Evolutionary conservation across 2,888 invertebrate species (phyloP).

Genomic region (Vannuccia rotundouncinata): DNA sequence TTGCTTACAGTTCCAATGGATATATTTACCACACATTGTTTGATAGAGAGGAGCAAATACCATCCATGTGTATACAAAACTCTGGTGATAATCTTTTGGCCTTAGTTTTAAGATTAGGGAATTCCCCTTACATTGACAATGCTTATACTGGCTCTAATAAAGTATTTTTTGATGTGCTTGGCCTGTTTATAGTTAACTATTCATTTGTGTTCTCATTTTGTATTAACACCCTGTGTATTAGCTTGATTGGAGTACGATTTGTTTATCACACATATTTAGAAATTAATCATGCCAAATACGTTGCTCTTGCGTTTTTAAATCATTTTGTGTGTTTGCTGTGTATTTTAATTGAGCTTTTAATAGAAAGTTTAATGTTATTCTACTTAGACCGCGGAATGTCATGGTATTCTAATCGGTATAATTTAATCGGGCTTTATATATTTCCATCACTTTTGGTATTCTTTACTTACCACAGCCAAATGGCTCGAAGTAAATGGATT

Average conservation of each 20-base stretch:
- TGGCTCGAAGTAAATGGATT: background rate
- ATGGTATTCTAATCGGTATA: constrained; percentile 27
- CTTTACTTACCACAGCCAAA: background rate
- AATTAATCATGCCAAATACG: background rate
- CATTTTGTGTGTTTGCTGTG: background rate
- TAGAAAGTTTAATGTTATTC: constrained; percentile 7
- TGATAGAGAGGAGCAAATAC: constrained; percentile 72
- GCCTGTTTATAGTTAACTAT: constrained; percentile 67
- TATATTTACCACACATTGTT: constrained; percentile 86
- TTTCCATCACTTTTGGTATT: constrained; percentile 13
- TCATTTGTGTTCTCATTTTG: constrained; percentile 58
- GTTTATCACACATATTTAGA: background rate
- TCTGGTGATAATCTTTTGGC: constrained; percentile 74
- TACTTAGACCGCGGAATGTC: background rate
- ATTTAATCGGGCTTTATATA: constrained; percentile 31
- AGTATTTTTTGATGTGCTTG: constrained; percentile 72
- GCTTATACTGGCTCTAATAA: constrained; percentile 57
- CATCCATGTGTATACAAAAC: constrained; percentile 73
- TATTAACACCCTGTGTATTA: constrained; percentile 45
- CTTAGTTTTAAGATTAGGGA: constrained; percentile 60
- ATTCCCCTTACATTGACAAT: constrained; percentile 54
- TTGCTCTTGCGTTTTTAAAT: constrained; percentile 7
- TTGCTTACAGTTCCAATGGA: constrained; percentile 83
- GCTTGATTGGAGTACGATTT: constrained; percentile 40
- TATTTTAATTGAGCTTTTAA: constrained; percentile 5